Percentiles rank a stretch among this genome's conserved stretches.
Evolutionary conservation across 2,797 vertebrate genomes (phyloP).

Genomic region (Ctenochaetus hawaiiensis): DNA sequence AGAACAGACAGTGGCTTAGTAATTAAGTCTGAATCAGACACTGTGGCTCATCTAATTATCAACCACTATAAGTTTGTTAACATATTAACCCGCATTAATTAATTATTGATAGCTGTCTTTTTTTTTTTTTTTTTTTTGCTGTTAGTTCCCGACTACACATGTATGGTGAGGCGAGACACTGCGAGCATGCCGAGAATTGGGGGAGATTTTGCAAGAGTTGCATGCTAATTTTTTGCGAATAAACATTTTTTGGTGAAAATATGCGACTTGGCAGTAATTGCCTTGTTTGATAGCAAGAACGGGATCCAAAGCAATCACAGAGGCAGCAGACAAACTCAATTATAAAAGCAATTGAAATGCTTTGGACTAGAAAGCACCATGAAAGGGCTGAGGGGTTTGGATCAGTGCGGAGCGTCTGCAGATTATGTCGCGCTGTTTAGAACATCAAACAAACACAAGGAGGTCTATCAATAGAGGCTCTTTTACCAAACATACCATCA

Average conservation of each 20-base stretch:
- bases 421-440: conserved; percentile 78
- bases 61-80: conserved; percentile 83
- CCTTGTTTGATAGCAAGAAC: conserved; percentile 80
- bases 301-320: conserved; percentile 81
- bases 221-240: conserved; percentile 61
- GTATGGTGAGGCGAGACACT: conserved; percentile 23
- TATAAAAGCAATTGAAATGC: conserved; percentile 83
- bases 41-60: conserved; percentile 83
- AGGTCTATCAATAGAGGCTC: conserved; percentile 74
- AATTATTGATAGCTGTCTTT: conserved; percentile 77
- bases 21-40: conserved; percentile 83
- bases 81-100: conserved; percentile 84
- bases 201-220: conserved; percentile 55
- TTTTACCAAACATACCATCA: conserved; percentile 60
- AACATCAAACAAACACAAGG: conserved; percentile 79
- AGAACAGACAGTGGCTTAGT: conserved; percentile 79
- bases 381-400: conserved; percentile 77
- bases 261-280: conserved; percentile 78
- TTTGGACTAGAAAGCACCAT: conserved; percentile 78
- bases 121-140: conserved; percentile 38
- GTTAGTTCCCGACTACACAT: conserved; percentile 42
- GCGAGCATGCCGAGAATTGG: conserved; percentile 5
- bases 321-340: conserved; percentile 82
- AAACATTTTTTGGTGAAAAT: conserved; percentile 63
- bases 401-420: conserved; percentile 73